Evolutionary conservation across 1,140 invertebrate species (phyloP).

Genomic region (Monomorium pharaonis): DNA sequence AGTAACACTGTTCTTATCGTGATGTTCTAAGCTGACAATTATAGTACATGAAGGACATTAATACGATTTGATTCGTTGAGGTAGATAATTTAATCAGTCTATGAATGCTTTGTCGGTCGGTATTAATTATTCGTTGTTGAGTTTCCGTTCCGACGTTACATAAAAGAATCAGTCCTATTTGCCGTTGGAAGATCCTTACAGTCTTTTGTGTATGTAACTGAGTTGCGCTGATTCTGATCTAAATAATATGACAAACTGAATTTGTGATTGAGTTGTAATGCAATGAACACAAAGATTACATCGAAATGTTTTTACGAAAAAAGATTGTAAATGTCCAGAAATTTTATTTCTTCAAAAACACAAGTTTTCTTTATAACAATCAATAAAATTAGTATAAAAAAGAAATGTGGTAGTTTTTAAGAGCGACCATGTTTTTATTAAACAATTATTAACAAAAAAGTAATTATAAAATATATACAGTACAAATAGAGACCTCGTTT

Average conservation of each 20-base stretch:
- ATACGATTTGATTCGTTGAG: conserved; percentile 84
- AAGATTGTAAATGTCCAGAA: too few species aligned
- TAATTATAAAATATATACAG: too few species aligned
- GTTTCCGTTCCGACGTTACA: conserved; percentile 58
- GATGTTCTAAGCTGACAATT: conserved; percentile 72
- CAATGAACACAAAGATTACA: neutral
- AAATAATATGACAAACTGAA: neutral
- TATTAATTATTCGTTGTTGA: conserved; percentile 56
- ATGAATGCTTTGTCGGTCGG: conserved; percentile 75
- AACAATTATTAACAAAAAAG: too few species aligned
- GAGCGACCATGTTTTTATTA: too few species aligned
- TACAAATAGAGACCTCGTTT: too few species aligned
- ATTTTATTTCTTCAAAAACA: too few species aligned
- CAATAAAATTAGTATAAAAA: too few species aligned
- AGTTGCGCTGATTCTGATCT: neutral
- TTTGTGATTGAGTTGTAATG: neutral
- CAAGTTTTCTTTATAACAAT: too few species aligned
- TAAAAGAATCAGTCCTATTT: conserved; percentile 34
- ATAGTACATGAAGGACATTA: conserved; percentile 78
- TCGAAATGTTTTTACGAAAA: neutral
- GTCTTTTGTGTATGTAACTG: conserved; percentile 30
- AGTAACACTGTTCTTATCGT: conserved; percentile 70
- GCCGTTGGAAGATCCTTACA: conserved; percentile 44
- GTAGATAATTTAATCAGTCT: conserved; percentile 85
- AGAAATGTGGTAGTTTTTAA: too few species aligned